phyloP scores from a whole-genome alignment of 2,113 vertebrate genomes.

The Osmerus mordax region DNA sequence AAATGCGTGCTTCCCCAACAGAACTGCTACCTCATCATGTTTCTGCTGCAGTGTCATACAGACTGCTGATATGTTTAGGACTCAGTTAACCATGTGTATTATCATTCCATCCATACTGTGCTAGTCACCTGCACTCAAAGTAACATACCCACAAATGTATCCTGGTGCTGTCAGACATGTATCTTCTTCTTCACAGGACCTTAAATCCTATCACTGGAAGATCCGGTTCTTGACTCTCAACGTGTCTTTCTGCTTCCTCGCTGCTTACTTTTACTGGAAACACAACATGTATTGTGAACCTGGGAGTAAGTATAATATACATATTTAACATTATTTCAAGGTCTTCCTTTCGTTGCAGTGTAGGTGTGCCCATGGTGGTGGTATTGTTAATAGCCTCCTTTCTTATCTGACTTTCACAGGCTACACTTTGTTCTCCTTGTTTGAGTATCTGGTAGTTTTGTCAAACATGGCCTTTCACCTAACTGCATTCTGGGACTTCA shows the following conservation, averaged over 20 bases:
- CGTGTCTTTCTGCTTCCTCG: constrained; percentile 72
- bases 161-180: background rate
- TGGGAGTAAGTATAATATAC: constrained; percentile 80
- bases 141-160: background rate
- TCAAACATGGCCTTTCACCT: constrained; percentile 98
- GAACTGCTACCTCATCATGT: background rate
- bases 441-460: constrained; percentile 92
- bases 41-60: background rate
- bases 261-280: constrained; percentile 81
- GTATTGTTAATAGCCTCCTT: background rate
- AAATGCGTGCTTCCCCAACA: background rate
- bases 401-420: constrained; percentile 61
- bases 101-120: background rate
- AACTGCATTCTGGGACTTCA: constrained; percentile 93
- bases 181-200: constrained; percentile 68
- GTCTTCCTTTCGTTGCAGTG: background rate
- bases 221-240: constrained; percentile 81
- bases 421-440: constrained; percentile 90
- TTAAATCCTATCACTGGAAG: constrained; percentile 87
- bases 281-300: constrained; percentile 93
- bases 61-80: background rate
- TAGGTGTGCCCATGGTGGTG: background rate
- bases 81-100: background rate
- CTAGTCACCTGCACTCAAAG: background rate
- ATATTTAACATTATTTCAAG: background rate